A percentile compares a stretch with the other conserved stretches of the same genome.
phyloP scores from a whole-genome alignment of 2,113 vertebrate genomes.

The Deroptyus accipitrinus region DNA sequence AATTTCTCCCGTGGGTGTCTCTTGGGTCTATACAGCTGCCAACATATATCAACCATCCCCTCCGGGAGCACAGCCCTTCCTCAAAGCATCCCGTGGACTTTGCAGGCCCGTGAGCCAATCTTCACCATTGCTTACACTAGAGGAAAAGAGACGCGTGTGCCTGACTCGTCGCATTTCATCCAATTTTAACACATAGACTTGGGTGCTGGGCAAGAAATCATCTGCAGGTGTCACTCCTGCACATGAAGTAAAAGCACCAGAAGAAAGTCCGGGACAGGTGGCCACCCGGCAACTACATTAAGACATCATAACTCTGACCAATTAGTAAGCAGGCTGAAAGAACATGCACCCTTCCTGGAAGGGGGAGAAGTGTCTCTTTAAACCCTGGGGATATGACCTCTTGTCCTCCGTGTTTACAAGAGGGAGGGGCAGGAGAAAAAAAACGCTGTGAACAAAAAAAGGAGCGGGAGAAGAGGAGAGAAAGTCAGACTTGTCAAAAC shows the following conservation, averaged over 20 bases:
- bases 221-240: conserved; percentile 61
- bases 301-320: conserved; percentile 62
- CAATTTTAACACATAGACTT: accelerated
- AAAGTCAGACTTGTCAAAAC: conserved; percentile 50
- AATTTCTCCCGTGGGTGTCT: neutral
- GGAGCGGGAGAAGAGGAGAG: neutral
- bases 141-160: accelerated
- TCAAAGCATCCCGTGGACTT: accelerated
- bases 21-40: neutral
- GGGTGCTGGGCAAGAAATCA: neutral
- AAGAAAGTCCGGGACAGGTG: neutral
- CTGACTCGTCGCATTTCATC: accelerated
- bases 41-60: accelerated
- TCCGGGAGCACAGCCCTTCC: neutral
- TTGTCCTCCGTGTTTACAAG: conserved; percentile 63
- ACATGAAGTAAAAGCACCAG: neutral
- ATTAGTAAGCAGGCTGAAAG: conserved; percentile 66
- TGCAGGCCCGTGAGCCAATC: accelerated
- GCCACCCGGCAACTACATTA: conserved; percentile 45
- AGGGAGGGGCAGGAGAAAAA: neutral
- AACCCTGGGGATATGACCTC: conserved; percentile 68
- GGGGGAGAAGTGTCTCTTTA: conserved; percentile 39
- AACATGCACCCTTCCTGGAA: conserved; percentile 32
- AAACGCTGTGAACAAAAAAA: neutral
- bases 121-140: accelerated